Evolutionary conservation across 2,888 invertebrate species (phyloP).

Genomic region (Dendrolimus houi): DNA sequence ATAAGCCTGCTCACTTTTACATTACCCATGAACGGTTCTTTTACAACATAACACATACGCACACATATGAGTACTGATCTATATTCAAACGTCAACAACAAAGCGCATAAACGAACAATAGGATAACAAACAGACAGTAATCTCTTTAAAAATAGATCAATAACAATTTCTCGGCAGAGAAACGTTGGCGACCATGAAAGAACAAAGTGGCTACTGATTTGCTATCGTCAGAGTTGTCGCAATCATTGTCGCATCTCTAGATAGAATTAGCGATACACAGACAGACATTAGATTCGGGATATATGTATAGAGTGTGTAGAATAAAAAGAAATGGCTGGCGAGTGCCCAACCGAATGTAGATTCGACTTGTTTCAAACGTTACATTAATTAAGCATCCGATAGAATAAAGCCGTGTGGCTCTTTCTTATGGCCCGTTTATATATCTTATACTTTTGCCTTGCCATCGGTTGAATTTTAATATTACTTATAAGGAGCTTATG

Average conservation of each 20-base stretch:
- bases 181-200: conserved; percentile 50
- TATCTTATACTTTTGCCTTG: no score
- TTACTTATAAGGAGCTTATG: no score
- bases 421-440: conserved; percentile 4
- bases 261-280: conserved; percentile 9
- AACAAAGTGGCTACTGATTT: conserved; percentile 69
- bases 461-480: no score
- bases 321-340: conserved; percentile 63
- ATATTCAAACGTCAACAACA: conserved; percentile 9
- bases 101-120: conserved; percentile 40
- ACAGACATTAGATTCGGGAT: background rate
- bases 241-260: conserved; percentile 52
- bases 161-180: conserved; percentile 43
- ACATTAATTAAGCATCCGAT: conserved; percentile 68
- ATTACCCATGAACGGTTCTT: conserved; percentile 45
- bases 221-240: conserved; percentile 40
- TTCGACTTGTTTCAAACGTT: conserved; percentile 59
- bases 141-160: conserved; percentile 55
- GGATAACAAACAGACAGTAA: conserved; percentile 43
- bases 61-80: background rate
- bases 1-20: conserved; percentile 48
- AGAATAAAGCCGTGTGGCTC: conserved; percentile 42
- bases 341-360: conserved; percentile 59
- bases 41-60: conserved; percentile 15
- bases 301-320: conserved; percentile 35